Percentiles rank a stretch among this genome's conserved stretches.
Evolutionary conservation across 2,797 vertebrate species (phyloP).

Genomic region (Monodelphis domestica): DNA sequence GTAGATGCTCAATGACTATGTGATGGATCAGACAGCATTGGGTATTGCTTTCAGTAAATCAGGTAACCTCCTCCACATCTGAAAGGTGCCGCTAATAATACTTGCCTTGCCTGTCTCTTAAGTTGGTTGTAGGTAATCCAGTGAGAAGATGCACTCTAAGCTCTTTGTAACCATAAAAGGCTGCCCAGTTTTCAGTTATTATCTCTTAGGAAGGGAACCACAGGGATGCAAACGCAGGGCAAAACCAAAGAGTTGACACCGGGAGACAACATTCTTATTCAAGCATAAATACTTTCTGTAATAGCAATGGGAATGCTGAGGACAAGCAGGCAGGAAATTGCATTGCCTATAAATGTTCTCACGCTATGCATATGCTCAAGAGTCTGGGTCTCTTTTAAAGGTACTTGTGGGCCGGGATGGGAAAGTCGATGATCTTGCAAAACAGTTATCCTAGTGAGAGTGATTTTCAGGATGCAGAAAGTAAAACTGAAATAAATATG

Average conservation of each 20-base stretch:
- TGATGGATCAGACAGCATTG: background rate
- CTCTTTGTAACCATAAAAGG: background rate
- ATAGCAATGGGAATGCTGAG: constrained; percentile 56
- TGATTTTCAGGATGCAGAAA: background rate
- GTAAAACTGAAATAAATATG: background rate
- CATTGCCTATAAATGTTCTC: constrained; percentile 57
- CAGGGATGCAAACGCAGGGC: background rate
- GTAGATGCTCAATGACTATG: background rate
- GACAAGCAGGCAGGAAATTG: constrained; percentile 80
- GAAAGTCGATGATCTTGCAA: background rate
- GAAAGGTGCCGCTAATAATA: background rate
- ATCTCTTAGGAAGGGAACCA: background rate
- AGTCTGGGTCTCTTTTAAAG: background rate
- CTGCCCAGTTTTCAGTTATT: background rate
- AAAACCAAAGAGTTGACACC: background rate
- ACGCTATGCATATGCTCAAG: background rate
- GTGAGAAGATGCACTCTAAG: background rate
- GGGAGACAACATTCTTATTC: background rate
- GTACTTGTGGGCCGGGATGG: background rate
- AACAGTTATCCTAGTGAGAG: background rate
- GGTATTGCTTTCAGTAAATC: background rate
- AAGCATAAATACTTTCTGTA: background rate
- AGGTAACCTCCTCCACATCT: background rate
- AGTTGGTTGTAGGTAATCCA: background rate
- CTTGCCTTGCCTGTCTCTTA: background rate